Base-by-base conservation (phyloP, 2,888 invertebrate genomes). In the Trichopoda pennipes region DNA sequence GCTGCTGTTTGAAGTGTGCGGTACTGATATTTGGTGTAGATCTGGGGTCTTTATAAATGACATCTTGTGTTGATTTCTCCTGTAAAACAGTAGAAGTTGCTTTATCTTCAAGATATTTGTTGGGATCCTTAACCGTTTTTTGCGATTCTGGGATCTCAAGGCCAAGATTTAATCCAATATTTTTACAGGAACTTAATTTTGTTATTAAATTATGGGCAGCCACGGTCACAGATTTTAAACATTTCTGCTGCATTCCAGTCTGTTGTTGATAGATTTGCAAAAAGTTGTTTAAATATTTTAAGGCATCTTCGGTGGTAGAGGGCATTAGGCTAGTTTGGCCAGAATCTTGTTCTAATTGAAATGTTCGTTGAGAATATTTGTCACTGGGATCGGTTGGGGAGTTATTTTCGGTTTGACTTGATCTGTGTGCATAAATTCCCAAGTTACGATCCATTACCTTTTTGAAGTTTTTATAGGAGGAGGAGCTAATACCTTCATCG, bases 171-270 rank as follows among this genome's bases (percentile, higher is more conserved):
- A 19, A 58, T 49, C 7, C 4, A 28, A 28, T 28, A 28, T 23
- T 66, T 60, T 74, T 60, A 10, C 53, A 72, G n/a, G 58, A 35
- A 58, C 58, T 74, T 16, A 81, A 44, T 21, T 66, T 74, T 12
- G 3, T 69, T 53, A 74, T 53, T 35, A 78, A 69, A 38, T 75
- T 60, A 17, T 66, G 12, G 12, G 74, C 70, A 2, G 74, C 64
- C 9, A 3, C 4, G 7, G 63, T 38, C 7, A 70, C 51, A 6
- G 61, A 42, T 3, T 23, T 19, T 19, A 69, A 21, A 16, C 51
- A 49, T 51, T 64, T 16, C 12, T 51, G 63, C 4, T 73, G 63
- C 12, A 69, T 55, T 0, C 2, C 44, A 0, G 55, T 8, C 1
- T 16, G 21, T 49, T 56, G 19, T 3, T 28, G 28, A 12, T 42